These are phyloP conservation scores for Drosophila mimica DNA, from an alignment of 2,888 invertebrate genomes.

Conservation along the genomic window DNA sequence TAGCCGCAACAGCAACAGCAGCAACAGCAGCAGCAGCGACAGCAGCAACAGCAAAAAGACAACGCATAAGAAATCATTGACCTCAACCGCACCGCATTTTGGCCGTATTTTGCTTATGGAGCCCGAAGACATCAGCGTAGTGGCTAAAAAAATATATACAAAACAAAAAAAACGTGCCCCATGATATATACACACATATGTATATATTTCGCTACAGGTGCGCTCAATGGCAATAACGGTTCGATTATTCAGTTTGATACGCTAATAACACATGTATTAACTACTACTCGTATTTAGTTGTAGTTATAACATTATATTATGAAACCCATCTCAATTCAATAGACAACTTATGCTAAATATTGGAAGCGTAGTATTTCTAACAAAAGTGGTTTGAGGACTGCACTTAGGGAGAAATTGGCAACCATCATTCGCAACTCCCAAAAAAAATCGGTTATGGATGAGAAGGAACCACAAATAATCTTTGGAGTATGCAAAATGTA, in stretches of 20 bases:
- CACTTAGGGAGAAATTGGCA: neutral
- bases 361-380: neutral
- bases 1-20: slow-evolving; percentile 23
- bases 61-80: slow-evolving; percentile 75
- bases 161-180: slow-evolving; percentile 27
- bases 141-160: slow-evolving; percentile 26
- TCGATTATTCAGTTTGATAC: slow-evolving; percentile 5
- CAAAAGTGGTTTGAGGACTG: neutral
- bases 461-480: neutral
- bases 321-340: neutral
- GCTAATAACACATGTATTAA: too few relatives aligned
- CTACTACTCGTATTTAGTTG: neutral
- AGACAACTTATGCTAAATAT: neutral
- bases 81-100: slow-evolving; percentile 69
- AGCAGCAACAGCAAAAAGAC: slow-evolving; percentile 54
- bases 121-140: slow-evolving; percentile 45
- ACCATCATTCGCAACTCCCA: neutral
- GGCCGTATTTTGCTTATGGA: slow-evolving; percentile 73
- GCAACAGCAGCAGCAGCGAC: slow-evolving; percentile 28
- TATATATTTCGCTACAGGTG: slow-evolving; percentile 36
- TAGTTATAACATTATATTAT: neutral
- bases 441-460: neutral
- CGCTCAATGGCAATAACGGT: slow-evolving; percentile 16
- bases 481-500: neutral
- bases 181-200: slow-evolving; percentile 13